A percentile compares a stretch with the other conserved stretches of the same genome.
Conservation (phyloP, 2,888 invertebrate species). For the Creontiades dilutus region DNA sequence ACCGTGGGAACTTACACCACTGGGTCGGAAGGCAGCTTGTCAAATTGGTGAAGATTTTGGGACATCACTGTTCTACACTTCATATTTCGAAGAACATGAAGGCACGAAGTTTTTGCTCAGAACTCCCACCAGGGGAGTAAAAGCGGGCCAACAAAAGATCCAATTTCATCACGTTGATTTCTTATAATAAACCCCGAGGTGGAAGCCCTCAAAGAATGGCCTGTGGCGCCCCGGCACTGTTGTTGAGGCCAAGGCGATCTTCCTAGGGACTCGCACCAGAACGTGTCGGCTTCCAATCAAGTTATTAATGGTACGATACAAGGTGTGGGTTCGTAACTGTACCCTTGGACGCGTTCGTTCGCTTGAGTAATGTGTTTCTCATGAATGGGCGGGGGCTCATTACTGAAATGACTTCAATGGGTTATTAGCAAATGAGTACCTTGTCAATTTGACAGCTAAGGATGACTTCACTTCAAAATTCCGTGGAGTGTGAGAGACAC, state of each 20-base stretch:
- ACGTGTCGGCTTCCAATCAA: slow-evolving; percentile 5
- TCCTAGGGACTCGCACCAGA: not conserved
- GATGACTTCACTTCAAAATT: too few species aligned
- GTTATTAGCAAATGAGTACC: not conserved
- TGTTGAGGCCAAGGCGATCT: slow-evolving; percentile 60
- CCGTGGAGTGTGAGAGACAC: too few species aligned
- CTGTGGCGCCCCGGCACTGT: slow-evolving; percentile 3
- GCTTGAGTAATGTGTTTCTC: slow-evolving; percentile 1
- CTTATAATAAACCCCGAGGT: slow-evolving; percentile 30
- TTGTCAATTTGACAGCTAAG: not conserved
- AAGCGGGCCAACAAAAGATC: slow-evolving; percentile 15
- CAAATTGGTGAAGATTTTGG: too few species aligned
- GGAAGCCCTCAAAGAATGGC: slow-evolving; percentile 24
- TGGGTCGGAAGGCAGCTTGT: too few species aligned
- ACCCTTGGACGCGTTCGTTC: not conserved
- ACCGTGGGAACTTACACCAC: too few species aligned
- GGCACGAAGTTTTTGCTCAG: too few species aligned
- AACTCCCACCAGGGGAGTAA: too few species aligned
- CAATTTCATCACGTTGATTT: slow-evolving; percentile 20
- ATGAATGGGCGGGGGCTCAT: slow-evolving; percentile 16
- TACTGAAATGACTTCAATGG: not conserved
- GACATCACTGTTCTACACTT: too few species aligned
- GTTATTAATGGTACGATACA: slow-evolving; percentile 51
- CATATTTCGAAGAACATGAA: too few species aligned
- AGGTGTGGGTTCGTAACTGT: slow-evolving; percentile 26